Conservation (phyloP, 2,113 vertebrate genomes). For the Onychostoma macrolepis region DNA sequence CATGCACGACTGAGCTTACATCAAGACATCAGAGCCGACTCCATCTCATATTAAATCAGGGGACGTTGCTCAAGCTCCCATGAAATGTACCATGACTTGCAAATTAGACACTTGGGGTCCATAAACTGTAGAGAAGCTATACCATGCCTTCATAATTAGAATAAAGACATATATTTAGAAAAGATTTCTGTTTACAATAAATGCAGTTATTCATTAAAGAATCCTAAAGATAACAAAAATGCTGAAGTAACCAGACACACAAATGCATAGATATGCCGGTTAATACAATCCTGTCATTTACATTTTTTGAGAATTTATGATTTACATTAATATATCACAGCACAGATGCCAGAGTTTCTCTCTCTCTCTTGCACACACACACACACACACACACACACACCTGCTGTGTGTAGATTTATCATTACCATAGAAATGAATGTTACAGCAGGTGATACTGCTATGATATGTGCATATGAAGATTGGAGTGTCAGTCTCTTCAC, state of each 20-base stretch:
- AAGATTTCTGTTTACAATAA: not conserved
- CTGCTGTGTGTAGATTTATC: not conserved
- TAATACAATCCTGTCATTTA: not conserved
- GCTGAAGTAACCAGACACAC: not conserved
- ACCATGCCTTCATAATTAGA: not conserved
- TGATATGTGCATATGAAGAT: not conserved
- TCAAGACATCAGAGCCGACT: conserved; percentile 12
- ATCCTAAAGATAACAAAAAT: not conserved
- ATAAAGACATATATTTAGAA: not conserved
- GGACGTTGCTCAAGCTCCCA: conserved; percentile 16
- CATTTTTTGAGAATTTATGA: not conserved
- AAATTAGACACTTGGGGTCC: conserved; percentile 16
- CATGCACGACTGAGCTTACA: conserved; percentile 26
- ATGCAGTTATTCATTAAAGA: not conserved
- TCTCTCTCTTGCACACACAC: not conserved
- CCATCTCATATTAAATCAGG: conserved; percentile 9
- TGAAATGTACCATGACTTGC: conserved; percentile 38
- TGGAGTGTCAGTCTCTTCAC: not conserved
- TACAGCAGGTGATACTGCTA: not conserved
- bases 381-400: not conserved
- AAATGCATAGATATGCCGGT: not conserved
- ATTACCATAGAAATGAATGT: not conserved
- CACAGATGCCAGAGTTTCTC: not conserved
- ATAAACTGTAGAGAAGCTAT: not conserved
- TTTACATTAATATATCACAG: not conserved